Base-by-base conservation (phyloP, 2,888 invertebrate genomes). In the Pterobdella sp. region DNA sequence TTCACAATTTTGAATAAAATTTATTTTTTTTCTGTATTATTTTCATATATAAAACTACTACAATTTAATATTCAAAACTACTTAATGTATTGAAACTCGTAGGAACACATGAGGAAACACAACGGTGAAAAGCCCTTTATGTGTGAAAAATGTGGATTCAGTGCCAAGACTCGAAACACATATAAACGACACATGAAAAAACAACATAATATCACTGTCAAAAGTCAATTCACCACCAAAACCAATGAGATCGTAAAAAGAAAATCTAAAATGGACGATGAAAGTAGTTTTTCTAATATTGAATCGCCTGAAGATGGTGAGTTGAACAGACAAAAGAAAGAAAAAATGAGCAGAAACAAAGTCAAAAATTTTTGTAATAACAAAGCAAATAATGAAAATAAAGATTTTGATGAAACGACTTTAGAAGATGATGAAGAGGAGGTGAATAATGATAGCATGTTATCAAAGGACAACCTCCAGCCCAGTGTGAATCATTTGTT, bases 101-200 rank as follows among this genome's bases (percentile, higher is more conserved):
- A 56, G 60, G 60, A 56, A 56, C 60, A 56, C 60, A 56, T 22
- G 3, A 7, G 60, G n/a, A 56, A 22, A 56, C 60, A 56, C 60
- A 56, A 22, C n/a, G 60, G 60, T 26, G 60, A 56, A 56, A 22
- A 18, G n/a, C 60, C 60, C 4, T 56, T 14, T 26, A 56, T 3
- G n/a, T 56, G 60, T 56, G 60, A 3, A 7, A 3, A 14, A n/a
- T 56, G 60, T 56, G 4, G 10, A 4, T 56, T 56, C n/a, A 26
- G 60, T 26, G 60, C 60, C 14, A 56, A 56, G 26, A 56, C 60
- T 3, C 4, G 60, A 22, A 56, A 56, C 60, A 56, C 60, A 14
- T 56, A 14, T 22, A 56, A 56, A 56, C 60, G 60, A 4, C 60
- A 56, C 60, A 56, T 56, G 60, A 18, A 1, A 2, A 66, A 18